These are phyloP conservation scores for Cairina moschata DNA, from an alignment of 2,113 vertebrate genomes.

Conservation along the genomic window DNA sequence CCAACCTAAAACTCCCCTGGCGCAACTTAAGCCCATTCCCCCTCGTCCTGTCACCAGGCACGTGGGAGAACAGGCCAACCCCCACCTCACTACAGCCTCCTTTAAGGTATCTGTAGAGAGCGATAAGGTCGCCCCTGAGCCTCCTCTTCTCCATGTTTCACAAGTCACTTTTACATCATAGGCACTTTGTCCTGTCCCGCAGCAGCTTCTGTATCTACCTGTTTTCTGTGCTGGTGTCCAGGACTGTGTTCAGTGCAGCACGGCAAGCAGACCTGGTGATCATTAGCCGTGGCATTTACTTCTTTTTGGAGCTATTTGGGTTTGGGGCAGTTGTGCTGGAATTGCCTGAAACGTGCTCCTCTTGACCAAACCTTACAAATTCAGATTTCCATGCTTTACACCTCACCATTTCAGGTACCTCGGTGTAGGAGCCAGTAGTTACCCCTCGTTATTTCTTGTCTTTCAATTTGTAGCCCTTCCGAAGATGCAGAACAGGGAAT, in stretches of 20 bases:
- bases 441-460: not conserved
- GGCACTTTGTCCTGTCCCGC: not conserved
- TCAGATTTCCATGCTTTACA: not conserved
- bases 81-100: too few species aligned
- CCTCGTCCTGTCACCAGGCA: too few species aligned
- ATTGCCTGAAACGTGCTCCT: not conserved
- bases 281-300: not conserved
- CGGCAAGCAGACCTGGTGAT: not conserved
- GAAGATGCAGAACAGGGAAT: constrained; percentile 4
- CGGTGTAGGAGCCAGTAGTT: not conserved
- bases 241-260: not conserved
- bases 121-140: too few species aligned
- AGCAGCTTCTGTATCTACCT: not conserved
- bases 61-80: too few species aligned
- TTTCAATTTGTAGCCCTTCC: not conserved
- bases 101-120: too few species aligned
- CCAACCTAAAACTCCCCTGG: too few species aligned
- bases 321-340: not conserved
- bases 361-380: not conserved
- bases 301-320: not conserved
- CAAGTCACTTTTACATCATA: not conserved
- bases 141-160: too few species aligned
- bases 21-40: too few species aligned
- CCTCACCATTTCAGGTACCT: not conserved
- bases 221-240: not conserved